Conservation (phyloP, 2,113 vertebrate species). For the Phoxinus phoxinus region DNA sequence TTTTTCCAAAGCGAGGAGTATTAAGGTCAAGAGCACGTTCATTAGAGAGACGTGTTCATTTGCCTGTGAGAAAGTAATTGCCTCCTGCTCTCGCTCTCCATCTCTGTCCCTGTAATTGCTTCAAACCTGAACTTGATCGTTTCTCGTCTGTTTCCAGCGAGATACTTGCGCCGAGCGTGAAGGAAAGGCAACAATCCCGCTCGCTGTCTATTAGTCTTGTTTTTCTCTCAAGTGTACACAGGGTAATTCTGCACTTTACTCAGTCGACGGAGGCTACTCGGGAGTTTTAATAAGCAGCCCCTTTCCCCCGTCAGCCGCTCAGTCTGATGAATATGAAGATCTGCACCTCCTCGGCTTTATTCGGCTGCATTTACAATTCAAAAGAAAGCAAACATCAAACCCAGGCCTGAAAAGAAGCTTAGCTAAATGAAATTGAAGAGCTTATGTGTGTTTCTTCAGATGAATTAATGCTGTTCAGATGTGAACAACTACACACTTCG, state of each 20-base stretch:
- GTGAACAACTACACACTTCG: neutral
- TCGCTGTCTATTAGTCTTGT: slow-evolving; percentile 1
- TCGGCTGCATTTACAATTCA: slow-evolving; percentile 38
- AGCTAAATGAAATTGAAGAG: slow-evolving; percentile 7
- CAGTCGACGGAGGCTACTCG: slow-evolving; percentile 23
- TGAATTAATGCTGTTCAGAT: slow-evolving; percentile 1
- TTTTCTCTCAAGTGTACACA: slow-evolving; percentile 30
- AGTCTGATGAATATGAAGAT: slow-evolving; percentile 28
- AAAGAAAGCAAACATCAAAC: slow-evolving; percentile 32
- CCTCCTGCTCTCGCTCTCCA: slow-evolving; percentile 15
- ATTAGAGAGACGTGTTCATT: slow-evolving; percentile 32
- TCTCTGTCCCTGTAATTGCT: slow-evolving; percentile 46
- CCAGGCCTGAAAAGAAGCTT: slow-evolving; percentile 23
- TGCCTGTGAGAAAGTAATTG: slow-evolving; percentile 48
- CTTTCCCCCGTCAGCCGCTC: neutral
- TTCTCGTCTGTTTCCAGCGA: slow-evolving; percentile 3
- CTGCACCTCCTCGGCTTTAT: neutral
- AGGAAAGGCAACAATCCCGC: slow-evolving; percentile 4
- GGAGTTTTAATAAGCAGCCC: slow-evolving; percentile 41
- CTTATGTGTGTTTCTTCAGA: slow-evolving; percentile 5
- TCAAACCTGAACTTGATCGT: slow-evolving; percentile 24
- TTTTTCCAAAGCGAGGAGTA: neutral
- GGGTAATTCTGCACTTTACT: neutral
- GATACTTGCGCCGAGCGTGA: neutral
- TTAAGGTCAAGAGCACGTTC: slow-evolving; percentile 32